Base-by-base conservation (phyloP, 2,797 vertebrate species). In the Harpagifer antarcticus region DNA sequence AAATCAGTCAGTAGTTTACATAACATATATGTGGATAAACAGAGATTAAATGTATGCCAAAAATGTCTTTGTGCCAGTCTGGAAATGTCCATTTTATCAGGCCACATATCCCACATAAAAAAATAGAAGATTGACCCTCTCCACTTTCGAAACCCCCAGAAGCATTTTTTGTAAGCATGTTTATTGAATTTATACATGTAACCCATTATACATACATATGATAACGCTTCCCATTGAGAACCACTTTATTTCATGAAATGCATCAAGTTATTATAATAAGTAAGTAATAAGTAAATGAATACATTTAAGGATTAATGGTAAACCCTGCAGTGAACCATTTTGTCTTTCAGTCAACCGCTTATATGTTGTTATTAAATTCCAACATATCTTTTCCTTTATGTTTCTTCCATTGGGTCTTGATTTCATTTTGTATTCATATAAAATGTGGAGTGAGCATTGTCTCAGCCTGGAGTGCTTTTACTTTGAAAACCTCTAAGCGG, bases 401-500 rank as follows among this genome's bases (percentile, higher is more conserved):
- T 45, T 2, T 49, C n/a, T 8, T 0, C 37, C 2, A 48, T 37
- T 2, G 5, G 3, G 0, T 50, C 1, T 45, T 31, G 1, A 1
- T 23, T 42, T 11, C 4, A 27, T 27, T 27, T 27, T 27, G 27
- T 10, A 1, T 9, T 52, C 27, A 27, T 27, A 27, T 27, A 27
- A 27, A 27, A 27, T 66, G 4, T 3, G 5, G 4, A 20, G n/a
- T 20, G 14, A 57, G 43, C 33, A 20, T 5, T 10, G 10, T 10
- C 3, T 56, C 8, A 19, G 17, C 3, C n/a, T 11, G 0, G 6
- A 0, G 5, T 3, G 27, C 58, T 72, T 85, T 85, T 89, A 86
- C 42, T 89, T 66, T 90, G 87, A 79, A 90, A 75, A 14, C 0
- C 2, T 0, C 2, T 0, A 6, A 44, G 37, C 72, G 74, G 91